These are phyloP conservation scores for Falco rusticolus DNA, from an alignment of 2,797 vertebrate genomes.

Conservation along the genomic window DNA sequence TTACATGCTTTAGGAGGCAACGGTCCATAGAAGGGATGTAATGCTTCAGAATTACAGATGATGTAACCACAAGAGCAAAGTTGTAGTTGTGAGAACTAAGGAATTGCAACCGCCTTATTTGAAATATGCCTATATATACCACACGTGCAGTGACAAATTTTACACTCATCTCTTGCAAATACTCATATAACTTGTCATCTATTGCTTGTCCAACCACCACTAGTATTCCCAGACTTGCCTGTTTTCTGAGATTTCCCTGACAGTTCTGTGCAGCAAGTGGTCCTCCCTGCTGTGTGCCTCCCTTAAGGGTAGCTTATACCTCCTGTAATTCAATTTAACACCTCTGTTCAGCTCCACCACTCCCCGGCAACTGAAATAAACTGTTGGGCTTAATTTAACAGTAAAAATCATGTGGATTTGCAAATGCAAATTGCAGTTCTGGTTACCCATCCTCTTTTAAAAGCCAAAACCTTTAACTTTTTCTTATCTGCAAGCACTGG, in stretches of 20 bases:
- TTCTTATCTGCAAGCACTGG: neutral
- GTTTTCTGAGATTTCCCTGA: neutral
- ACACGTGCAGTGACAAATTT: neutral
- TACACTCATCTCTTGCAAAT: neutral
- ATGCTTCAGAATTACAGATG: neutral
- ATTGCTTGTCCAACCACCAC: conserved; percentile 19
- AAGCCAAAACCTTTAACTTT: neutral
- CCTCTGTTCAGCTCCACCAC: neutral
- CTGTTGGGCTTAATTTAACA: neutral
- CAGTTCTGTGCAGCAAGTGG: neutral
- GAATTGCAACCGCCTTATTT: neutral
- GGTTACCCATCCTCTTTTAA: neutral
- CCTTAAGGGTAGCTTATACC: neutral
- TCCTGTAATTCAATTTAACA: neutral
- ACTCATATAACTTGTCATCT: neutral
- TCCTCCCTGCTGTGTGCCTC: neutral
- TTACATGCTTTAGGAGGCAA: neutral
- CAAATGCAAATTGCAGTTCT: neutral
- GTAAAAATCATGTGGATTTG: neutral
- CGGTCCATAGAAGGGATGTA: neutral
- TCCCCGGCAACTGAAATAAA: neutral
- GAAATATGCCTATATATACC: neutral
- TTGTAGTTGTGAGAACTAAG: neutral
- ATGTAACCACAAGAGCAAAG: neutral
- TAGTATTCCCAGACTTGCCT: neutral